These are phyloP conservation scores for Allacma fusca DNA, from an alignment of 2,888 invertebrate genomes.

Conservation along the genomic window DNA sequence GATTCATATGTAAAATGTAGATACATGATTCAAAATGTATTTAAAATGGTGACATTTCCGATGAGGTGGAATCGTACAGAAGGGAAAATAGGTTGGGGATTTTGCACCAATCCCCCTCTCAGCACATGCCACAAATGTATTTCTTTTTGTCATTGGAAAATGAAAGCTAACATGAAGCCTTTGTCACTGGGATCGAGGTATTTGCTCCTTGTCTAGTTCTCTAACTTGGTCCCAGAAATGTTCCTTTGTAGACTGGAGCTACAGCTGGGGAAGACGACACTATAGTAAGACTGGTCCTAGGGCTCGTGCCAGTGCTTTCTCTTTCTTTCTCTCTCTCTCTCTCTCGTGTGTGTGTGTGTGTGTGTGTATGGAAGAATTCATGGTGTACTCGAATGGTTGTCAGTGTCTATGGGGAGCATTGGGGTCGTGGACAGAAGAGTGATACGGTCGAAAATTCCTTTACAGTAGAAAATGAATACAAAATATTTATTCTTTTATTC, in stretches of 20 bases:
- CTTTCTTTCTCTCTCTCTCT: slow-evolving; percentile 6
- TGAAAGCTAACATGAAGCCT: slow-evolving; percentile 23
- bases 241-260: no score
- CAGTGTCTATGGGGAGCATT: not conserved
- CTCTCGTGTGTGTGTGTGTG: no score
- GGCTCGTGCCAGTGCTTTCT: no score
- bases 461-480: not conserved
- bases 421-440: not conserved
- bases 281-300: no score
- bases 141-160: slow-evolving; percentile 28
- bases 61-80: no score
- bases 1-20: no score
- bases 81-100: not conserved
- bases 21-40: no score
- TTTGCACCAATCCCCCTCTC: slow-evolving; percentile 22
- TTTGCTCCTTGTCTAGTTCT: not conserved
- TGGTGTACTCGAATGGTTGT: not conserved
- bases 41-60: no score
- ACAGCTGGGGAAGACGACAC: no score
- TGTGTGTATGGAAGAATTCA: no score
- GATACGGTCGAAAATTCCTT: slow-evolving; percentile 6
- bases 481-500: slow-evolving; percentile 9
- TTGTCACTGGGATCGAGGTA: not conserved
- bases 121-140: slow-evolving; percentile 34
- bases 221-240: not conserved